phyloP scores from a whole-genome alignment of 2,888 invertebrate genomes.

The Lycaena phlaeas region DNA sequence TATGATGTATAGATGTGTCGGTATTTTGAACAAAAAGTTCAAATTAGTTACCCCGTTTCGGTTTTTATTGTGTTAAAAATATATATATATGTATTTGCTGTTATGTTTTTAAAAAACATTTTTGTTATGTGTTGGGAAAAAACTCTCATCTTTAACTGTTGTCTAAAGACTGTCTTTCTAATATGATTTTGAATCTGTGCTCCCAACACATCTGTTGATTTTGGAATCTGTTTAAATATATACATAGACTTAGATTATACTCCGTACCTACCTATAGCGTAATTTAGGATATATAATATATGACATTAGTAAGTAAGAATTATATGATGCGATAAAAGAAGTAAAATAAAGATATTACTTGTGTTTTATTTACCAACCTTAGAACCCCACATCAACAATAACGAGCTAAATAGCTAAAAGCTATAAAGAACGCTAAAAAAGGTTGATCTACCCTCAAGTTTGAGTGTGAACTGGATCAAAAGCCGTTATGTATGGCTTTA shows the following conservation, averaged over 20 bases:
- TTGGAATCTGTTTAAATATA: conserved; percentile 20
- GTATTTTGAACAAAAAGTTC: conserved; percentile 3
- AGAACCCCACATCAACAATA: background rate
- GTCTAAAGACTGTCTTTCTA: conserved; percentile 7
- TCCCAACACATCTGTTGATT: conserved; percentile 16
- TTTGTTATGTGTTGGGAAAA: conserved; percentile 16
- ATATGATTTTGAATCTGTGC: conserved; percentile 10
- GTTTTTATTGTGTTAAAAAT: background rate
- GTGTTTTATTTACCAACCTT: conserved; percentile 38
- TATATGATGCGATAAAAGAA: conserved; percentile 45
- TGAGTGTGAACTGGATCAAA: too few species aligned
- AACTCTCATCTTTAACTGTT: conserved; percentile 13
- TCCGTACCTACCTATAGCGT: conserved; percentile 54
- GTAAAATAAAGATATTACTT: conserved; percentile 30
- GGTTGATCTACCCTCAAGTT: too few species aligned
- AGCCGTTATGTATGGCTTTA: too few species aligned
- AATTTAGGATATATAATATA: conserved; percentile 45
- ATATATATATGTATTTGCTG: conserved; percentile 22
- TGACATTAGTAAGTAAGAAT: conserved; percentile 31
- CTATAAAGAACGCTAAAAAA: too few species aligned
- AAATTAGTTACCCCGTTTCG: conserved; percentile 23
- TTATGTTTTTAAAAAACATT: conserved; percentile 26
- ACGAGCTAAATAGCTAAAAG: too few species aligned
- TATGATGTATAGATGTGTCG: conserved; percentile 34
- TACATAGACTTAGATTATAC: conserved; percentile 34